Percentiles rank a stretch among this genome's conserved stretches.
phyloP scores from a whole-genome alignment of 1,140 invertebrate genomes.

The Uloborus diversus region DNA sequence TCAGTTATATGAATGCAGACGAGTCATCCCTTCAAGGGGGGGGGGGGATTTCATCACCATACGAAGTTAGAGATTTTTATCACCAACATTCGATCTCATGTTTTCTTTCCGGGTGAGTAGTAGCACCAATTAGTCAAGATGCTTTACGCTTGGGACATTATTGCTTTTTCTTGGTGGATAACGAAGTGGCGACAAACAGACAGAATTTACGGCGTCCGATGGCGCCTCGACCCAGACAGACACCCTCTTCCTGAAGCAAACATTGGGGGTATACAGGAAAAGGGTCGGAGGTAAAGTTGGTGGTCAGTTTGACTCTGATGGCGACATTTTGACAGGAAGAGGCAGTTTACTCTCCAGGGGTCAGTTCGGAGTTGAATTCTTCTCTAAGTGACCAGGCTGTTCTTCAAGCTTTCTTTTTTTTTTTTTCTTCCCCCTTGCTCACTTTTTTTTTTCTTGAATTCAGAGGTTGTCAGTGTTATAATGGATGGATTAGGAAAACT shows the following conservation, averaged over 20 bases:
- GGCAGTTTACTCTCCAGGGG: constrained; percentile 17
- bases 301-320: constrained; percentile 18
- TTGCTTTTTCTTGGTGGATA: constrained; percentile 8
- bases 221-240: constrained; percentile 6
- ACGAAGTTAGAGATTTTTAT: too few relatives aligned
- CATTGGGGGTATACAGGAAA: not conserved
- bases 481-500: too few relatives aligned
- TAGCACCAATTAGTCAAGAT: constrained; percentile 41
- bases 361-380: not conserved
- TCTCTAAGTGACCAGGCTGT: not conserved
- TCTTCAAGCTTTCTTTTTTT: too few relatives aligned
- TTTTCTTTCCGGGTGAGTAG: not conserved
- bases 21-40: too few relatives aligned
- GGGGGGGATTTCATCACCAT: too few relatives aligned
- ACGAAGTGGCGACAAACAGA: constrained; percentile 41
- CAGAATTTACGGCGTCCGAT: constrained; percentile 1
- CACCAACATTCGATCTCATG: not conserved
- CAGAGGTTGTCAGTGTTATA: too few relatives aligned
- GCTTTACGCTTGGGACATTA: constrained; percentile 11
- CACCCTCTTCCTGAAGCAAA: not conserved
- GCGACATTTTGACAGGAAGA: constrained; percentile 24
- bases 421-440: too few relatives aligned
- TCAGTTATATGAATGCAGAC: too few relatives aligned
- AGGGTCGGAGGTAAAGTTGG: not conserved
- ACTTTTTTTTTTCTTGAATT: too few relatives aligned